Evolutionary conservation across 2,888 invertebrate species (phyloP).

Genomic region (Merodon equestris): DNA sequence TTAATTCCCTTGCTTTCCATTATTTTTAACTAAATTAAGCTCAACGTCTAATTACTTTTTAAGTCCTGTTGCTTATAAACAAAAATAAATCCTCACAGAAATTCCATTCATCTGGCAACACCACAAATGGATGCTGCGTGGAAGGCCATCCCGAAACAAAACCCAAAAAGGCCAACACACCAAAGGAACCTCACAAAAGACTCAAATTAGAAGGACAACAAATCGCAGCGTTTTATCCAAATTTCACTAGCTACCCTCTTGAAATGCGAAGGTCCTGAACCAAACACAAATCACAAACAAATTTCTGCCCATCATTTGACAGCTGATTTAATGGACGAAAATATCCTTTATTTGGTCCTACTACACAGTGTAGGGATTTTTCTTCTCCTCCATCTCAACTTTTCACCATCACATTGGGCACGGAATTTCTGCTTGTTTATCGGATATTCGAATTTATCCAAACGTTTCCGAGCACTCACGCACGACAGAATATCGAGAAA

Average conservation of each 20-base stretch:
- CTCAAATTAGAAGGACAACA: neutral
- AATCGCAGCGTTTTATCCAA: neutral
- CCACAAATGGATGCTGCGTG: conserved; percentile 62
- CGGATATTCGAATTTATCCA: too few relatives aligned
- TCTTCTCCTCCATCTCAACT: too few relatives aligned
- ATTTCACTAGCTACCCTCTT: too few relatives aligned
- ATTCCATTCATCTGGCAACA: conserved; percentile 47
- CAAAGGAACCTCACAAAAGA: neutral
- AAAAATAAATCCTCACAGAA: neutral
- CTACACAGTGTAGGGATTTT: neutral
- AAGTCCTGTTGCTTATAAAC: too few relatives aligned
- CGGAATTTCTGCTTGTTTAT: too few relatives aligned
- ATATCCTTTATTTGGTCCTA: conserved; percentile 5
- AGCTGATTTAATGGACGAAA: neutral
- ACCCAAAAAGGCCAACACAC: conserved; percentile 1
- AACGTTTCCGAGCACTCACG: too few relatives aligned
- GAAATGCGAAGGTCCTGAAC: too few relatives aligned
- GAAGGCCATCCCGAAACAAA: conserved; percentile 26
- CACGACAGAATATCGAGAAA: conserved; percentile 1
- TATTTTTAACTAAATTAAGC: too few relatives aligned
- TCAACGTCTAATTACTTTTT: too few relatives aligned
- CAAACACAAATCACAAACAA: too few relatives aligned
- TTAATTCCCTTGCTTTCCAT: too few relatives aligned
- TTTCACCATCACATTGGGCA: too few relatives aligned
- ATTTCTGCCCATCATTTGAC: neutral